Base-by-base conservation (phyloP, 2,797 vertebrate species). In the Erithacus rubecula region DNA sequence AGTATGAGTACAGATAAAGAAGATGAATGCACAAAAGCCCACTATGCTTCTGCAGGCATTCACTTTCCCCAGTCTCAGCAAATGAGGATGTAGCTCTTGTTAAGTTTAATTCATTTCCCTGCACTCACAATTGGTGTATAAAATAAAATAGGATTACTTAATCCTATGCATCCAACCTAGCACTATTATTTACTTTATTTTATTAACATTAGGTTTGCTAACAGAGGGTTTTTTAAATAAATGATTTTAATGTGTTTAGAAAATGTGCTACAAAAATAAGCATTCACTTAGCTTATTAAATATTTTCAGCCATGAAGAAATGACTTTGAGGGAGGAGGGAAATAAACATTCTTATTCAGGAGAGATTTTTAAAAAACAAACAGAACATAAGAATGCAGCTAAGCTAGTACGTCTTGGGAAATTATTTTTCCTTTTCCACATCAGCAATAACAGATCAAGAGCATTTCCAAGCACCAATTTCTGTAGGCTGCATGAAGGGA, bases 351-450 rank as follows among this genome's bases (percentile, higher is more conserved):
- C 52, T 46, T 78, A 79, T 78, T 81, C 65, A 62, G 23, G 65
- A 69, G 72, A 87, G 55, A 56, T 87, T 90, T 93, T 92, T 83
- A 15, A 89, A 88, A 79, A 94, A 55, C 58, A 95, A 95, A 87
- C 21, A 90, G 37, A 89, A 62, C 18, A 26, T 69, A 92, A 77
- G 56, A 91, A 94, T 82, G 70, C 69, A 83, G 60, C 74, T 78
- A 88, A 89, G 68, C 58, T 81, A 47, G 52, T 64, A 88, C 58
- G 27, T 72, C 78, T 81, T 60, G 71, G 85, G 89, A 93, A 95
- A 89, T 96, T 53, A 89, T 94, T 95, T 87, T 96, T 87, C 37
- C 67, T 92, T 95, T 94, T 96, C 87, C 75, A 68, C 83, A 91
- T 92, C 65, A 94, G 68, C 56, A 85, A 56, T 82, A 89, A 37